Conservation (phyloP, 1,140 invertebrate species). For the Drosophila seguyi region DNA sequence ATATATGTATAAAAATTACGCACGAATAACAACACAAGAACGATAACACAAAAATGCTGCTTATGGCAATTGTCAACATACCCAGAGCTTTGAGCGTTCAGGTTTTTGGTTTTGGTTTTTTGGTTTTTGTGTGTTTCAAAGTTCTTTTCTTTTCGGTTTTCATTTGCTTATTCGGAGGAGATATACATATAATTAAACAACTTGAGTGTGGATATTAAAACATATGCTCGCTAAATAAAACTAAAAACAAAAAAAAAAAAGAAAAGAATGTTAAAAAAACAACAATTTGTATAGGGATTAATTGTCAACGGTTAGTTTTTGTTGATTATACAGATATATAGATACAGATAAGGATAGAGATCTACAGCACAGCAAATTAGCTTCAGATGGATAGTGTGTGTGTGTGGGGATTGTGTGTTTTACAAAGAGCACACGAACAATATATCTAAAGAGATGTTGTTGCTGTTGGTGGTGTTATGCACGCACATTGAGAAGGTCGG, state of each 20-base stretch:
- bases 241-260: slow-evolving; percentile 39
- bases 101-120: slow-evolving; percentile 30
- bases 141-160: slow-evolving; percentile 32
- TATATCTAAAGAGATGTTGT: slow-evolving; percentile 25
- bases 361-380: slow-evolving; percentile 50
- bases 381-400: slow-evolving; percentile 39
- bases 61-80: slow-evolving; percentile 60
- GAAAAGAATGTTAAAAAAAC: slow-evolving; percentile 35
- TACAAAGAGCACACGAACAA: slow-evolving; percentile 37
- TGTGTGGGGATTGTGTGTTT: slow-evolving; percentile 23
- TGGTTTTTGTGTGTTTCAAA: slow-evolving; percentile 32
- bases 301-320: slow-evolving; percentile 54
- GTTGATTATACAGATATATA: slow-evolving; percentile 59
- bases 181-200: slow-evolving; percentile 47
- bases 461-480: slow-evolving; percentile 16
- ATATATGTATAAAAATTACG: slow-evolving; percentile 45
- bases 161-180: slow-evolving; percentile 42
- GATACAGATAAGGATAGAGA: slow-evolving; percentile 44
- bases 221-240: slow-evolving; percentile 61
- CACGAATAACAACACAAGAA: slow-evolving; percentile 53
- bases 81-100: slow-evolving; percentile 50
- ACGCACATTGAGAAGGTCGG: slow-evolving; percentile 31
- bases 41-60: slow-evolving; percentile 48
- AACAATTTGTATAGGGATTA: slow-evolving; percentile 49
- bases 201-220: slow-evolving; percentile 31